Percentiles rank a stretch among this genome's conserved stretches.
These are phyloP conservation scores for Meliscaeva auricollis DNA, from an alignment of 2,888 invertebrate species.

Conservation along the genomic window DNA sequence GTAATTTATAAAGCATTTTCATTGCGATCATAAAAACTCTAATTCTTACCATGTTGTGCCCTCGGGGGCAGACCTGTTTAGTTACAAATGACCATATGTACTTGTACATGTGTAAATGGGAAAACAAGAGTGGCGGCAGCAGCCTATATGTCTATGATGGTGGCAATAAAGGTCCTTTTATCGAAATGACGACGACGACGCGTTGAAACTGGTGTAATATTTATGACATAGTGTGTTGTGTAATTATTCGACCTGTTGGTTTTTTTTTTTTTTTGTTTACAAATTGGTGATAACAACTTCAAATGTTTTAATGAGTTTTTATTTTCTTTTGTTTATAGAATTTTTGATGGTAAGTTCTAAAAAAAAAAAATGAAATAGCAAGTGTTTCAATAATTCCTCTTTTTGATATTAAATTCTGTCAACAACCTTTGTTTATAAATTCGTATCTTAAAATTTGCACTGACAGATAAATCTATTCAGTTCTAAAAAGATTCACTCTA, in stretches of 20 bases:
- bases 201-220: conserved; percentile 21
- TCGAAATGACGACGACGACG: background rate
- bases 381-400: too few relatives aligned
- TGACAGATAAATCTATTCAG: too few relatives aligned
- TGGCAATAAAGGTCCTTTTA: conserved; percentile 7
- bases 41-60: conserved; percentile 23
- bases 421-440: too few relatives aligned
- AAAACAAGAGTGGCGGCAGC: conserved; percentile 28
- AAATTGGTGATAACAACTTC: background rate
- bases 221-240: background rate
- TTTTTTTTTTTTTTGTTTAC: background rate
- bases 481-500: too few relatives aligned
- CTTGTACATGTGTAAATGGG: background rate
- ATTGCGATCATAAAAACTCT: conserved; percentile 49
- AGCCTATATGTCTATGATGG: background rate
- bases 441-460: too few relatives aligned
- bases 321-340: too few relatives aligned
- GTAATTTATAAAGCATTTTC: conserved; percentile 49
- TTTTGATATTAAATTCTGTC: too few relatives aligned
- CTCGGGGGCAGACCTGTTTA: background rate
- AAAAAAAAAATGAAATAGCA: too few relatives aligned
- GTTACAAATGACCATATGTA: conserved; percentile 8
- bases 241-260: conserved; percentile 5
- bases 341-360: too few relatives aligned
- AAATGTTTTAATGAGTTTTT: background rate